Evolutionary conservation across 2,797 vertebrate species (phyloP).

Genomic region (Silurus aristotelis): DNA sequence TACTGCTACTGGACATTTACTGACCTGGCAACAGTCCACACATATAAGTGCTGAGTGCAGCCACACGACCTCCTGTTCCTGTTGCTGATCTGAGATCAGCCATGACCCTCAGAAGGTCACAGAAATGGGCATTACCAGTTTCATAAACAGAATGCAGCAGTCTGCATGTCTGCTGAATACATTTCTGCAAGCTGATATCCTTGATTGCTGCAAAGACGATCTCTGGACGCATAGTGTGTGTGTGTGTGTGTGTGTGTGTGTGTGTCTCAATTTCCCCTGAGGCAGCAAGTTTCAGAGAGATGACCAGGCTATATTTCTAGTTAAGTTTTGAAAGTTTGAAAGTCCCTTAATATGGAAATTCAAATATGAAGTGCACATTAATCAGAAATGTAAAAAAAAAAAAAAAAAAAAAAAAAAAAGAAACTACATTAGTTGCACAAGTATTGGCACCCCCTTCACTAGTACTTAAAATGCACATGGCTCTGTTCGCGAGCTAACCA

Average conservation of each 20-base stretch:
- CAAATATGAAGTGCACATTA: too few species aligned
- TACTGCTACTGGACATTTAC: neutral
- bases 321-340: neutral
- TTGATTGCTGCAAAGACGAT: neutral
- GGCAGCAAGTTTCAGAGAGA: neutral
- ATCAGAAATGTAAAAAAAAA: too few species aligned
- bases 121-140: constrained; percentile 2
- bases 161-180: constrained; percentile 3
- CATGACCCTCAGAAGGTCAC: constrained; percentile 6
- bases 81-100: constrained; percentile 11
- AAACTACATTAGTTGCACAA: too few species aligned
- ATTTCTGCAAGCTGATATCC: constrained; percentile 23
- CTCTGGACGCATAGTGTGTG: neutral
- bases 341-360: too few species aligned
- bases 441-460: too few species aligned
- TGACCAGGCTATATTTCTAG: neutral
- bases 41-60: neutral
- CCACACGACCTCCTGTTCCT: neutral
- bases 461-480: too few species aligned
- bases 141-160: constrained; percentile 22
- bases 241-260: constrained; percentile 6
- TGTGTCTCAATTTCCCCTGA: neutral
- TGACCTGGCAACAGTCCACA: neutral
- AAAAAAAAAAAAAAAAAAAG: too few species aligned
- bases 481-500: too few species aligned